Evolutionary conservation across 2,113 vertebrate genomes (phyloP), one percentile per base, ranked within the genome.

Genomic region (Equus quagga): DNA sequence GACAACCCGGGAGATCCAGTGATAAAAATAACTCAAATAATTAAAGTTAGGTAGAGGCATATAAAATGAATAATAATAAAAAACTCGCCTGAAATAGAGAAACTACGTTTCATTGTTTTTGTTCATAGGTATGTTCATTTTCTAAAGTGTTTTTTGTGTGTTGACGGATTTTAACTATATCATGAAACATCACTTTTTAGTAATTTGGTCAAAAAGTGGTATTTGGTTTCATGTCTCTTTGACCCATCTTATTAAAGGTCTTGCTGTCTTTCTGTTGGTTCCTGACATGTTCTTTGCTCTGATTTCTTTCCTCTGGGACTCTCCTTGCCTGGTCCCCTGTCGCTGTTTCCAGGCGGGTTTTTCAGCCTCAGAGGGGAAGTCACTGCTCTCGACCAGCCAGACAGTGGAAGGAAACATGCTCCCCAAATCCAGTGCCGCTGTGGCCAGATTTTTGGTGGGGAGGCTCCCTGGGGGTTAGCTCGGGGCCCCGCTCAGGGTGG

Each of bases 371-470:
- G 49, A 67, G 24, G 65, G 17, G 9, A 18, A 17, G 46, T 24
- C 21, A 9, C 60, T 28, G 41, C 31, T 26, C 31, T 0, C 6
- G 15, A 23, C 80, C 67, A 51, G 82, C 54, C 28, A 2, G 19
- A 31, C 0, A 4, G 11, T 3, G 17, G 65, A 12, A 31, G 75
- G 89, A 58, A 15, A 31, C 41, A 10, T 13, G 65, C 15, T 62
- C 24, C 26, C 85, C 67, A 19, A 23, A 28, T 19, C 44, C 0
- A 0, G 18, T 23, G 8, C 8, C 0, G 5, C 49, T 28, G 44
- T 8, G 64, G 65, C 58, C 58, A 56, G 54, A n/a, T 36, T 36
- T 23, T 11, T 69, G 13, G 64, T 2, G 36, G 4, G 26, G 58
- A 51, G 31, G 23, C 58, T 46, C 11, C 41, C 44, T 15, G 21